phyloP scores from a whole-genome alignment of 1,140 invertebrate species.

The Drosophila ohnishii region DNA sequence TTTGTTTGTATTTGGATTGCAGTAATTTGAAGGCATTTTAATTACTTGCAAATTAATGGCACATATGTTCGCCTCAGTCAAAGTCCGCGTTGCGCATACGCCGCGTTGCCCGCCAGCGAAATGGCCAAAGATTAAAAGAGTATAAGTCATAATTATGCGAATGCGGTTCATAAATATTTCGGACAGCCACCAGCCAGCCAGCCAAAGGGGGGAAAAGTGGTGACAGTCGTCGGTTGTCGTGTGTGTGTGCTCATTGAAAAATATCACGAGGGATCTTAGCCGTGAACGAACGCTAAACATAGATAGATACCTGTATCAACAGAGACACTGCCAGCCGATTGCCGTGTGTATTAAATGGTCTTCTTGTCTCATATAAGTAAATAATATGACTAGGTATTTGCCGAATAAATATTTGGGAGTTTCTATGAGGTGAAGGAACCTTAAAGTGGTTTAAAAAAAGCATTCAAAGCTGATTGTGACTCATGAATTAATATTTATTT shows the following conservation, averaged over 20 bases:
- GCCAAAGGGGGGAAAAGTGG: not conserved
- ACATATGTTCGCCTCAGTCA: constrained; percentile 32
- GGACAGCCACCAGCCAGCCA: constrained; percentile 1
- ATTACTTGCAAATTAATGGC: constrained; percentile 75
- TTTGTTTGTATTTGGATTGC: constrained; percentile 47
- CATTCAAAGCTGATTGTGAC: not conserved
- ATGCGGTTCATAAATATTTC: constrained; percentile 54
- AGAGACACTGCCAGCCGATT: constrained; percentile 9
- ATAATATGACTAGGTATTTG: not conserved
- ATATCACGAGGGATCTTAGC: constrained; percentile 57
- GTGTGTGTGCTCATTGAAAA: constrained; percentile 37
- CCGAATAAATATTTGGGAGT: not conserved
- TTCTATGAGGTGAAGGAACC: not conserved
- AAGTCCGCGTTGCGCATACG: constrained; percentile 60
- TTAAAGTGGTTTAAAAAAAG: not conserved
- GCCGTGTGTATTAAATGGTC: constrained; percentile 25
- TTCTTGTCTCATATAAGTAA: constrained; percentile 2
- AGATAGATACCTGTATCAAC: constrained; percentile 45
- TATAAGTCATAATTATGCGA: constrained; percentile 63
- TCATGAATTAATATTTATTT: not conserved
- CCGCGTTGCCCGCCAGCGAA: constrained; percentile 21
- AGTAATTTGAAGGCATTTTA: constrained; percentile 68
- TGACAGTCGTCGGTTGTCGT: not conserved
- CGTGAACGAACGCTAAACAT: constrained; percentile 36
- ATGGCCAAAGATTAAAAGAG: constrained; percentile 28